Conservation (phyloP, 2,888 invertebrate genomes). For the Andrena flavipes region DNA sequence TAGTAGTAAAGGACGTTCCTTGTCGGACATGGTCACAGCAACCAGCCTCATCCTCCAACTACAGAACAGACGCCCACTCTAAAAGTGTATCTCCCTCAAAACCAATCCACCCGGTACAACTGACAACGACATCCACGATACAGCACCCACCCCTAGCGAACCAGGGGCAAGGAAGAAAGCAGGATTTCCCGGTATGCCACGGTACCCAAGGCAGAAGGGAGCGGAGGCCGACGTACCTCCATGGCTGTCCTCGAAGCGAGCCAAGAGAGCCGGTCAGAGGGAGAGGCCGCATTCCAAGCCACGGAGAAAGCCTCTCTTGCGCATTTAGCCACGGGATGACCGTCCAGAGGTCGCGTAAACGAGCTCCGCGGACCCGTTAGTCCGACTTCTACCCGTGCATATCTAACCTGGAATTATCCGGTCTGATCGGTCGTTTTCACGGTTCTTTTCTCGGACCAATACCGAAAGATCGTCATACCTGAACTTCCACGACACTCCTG, state of each 20-base stretch:
- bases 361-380: constrained; percentile 61
- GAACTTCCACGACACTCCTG: neutral
- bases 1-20: neutral
- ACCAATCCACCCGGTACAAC: neutral
- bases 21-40: neutral
- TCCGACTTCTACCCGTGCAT: constrained; percentile 41
- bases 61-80: neutral
- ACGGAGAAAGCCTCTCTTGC: constrained; percentile 79
- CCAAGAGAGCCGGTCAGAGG: constrained; percentile 60
- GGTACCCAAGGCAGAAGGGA: constrained; percentile 18
- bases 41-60: neutral
- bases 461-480: neutral
- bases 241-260: constrained; percentile 61
- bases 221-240: constrained; percentile 61
- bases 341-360: constrained; percentile 69
- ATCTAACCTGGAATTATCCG: constrained; percentile 55
- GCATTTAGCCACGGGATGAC: constrained; percentile 67
- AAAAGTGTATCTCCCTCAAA: neutral
- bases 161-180: neutral
- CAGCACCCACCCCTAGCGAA: neutral
- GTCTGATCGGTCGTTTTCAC: constrained; percentile 20
- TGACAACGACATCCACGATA: neutral
- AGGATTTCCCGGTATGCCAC: constrained; percentile 33
- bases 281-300: constrained; percentile 78
- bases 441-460: constrained; percentile 4